Percentiles rank a stretch among this genome's conserved stretches.
These are phyloP conservation scores for Cecropterus lyciades DNA, from an alignment of 1,140 invertebrate species.

Conservation along the genomic window DNA sequence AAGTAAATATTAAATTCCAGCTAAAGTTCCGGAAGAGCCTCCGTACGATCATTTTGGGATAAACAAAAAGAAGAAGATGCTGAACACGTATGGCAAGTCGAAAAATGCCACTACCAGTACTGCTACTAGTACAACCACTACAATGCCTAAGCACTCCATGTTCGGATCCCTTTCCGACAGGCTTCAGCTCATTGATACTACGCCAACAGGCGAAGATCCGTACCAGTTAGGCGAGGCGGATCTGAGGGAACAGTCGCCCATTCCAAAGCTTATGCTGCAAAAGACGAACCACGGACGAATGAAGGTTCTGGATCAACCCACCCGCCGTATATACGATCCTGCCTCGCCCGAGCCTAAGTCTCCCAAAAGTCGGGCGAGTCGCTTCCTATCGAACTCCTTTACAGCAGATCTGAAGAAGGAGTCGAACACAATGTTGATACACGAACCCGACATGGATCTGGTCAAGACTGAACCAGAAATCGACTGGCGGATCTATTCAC, in stretches of 20 bases:
- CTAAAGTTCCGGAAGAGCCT: conserved; percentile 32
- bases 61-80: conserved; percentile 73
- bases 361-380: conserved; percentile 38
- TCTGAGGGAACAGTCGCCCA: conserved; percentile 73
- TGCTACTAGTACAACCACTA: conserved; percentile 18
- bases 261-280: conserved; percentile 72
- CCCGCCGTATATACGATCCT: conserved; percentile 56
- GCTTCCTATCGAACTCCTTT: conserved; percentile 37
- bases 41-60: conserved; percentile 49
- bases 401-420: conserved; percentile 53
- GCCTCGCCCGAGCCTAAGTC: conserved; percentile 48
- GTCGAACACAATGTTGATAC: conserved; percentile 47
- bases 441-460: conserved; percentile 59
- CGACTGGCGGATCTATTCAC: conserved; percentile 54
- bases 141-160: conserved; percentile 46
- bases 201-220: conserved; percentile 73
- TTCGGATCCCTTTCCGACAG: conserved; percentile 69
- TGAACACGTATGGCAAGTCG: conserved; percentile 67
- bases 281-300: conserved; percentile 68
- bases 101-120: conserved; percentile 24
- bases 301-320: conserved; percentile 45
- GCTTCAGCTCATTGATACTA: conserved; percentile 70
- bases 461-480: conserved; percentile 62
- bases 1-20: conserved; percentile 38
- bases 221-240: conserved; percentile 75